Percentiles rank a stretch among this genome's conserved stretches.
Evolutionary conservation across 1,140 invertebrate species (phyloP).

Genomic region (Cotesia typhae): DNA sequence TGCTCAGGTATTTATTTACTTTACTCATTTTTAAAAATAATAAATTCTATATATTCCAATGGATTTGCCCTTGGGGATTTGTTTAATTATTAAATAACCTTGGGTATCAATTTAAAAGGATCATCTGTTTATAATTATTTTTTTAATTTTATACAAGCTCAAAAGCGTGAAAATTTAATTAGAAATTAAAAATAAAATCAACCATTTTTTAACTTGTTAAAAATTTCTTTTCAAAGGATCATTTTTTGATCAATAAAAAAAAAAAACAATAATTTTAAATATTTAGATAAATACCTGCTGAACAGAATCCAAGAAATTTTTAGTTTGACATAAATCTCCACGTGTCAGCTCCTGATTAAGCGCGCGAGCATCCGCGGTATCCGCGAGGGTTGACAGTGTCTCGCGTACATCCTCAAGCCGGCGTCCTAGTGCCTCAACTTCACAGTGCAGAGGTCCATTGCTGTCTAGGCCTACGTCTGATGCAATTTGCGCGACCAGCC

Average conservation of each 20-base stretch:
- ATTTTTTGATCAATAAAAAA: not conserved
- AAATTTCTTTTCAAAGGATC: constrained; percentile 71
- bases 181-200: not conserved
- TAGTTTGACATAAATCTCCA: constrained; percentile 69
- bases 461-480: constrained; percentile 78
- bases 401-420: constrained; percentile 80
- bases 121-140: not conserved
- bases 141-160: not conserved
- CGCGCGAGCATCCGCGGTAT: constrained; percentile 75
- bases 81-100: not conserved
- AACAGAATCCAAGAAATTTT: constrained; percentile 71
- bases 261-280: not conserved
- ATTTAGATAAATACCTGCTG: constrained; percentile 67
- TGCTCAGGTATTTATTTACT: not conserved
- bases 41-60: not conserved
- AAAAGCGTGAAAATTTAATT: not conserved
- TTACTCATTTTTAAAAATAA: not conserved
- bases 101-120: not conserved
- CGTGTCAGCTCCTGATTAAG: constrained; percentile 67
- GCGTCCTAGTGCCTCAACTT: constrained; percentile 79
- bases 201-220: too few relatives aligned
- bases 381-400: constrained; percentile 75
- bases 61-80: constrained; percentile 2
- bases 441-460: constrained; percentile 74
- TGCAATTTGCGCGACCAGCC: constrained; percentile 79